Evolutionary conservation across 2,113 vertebrate species (phyloP).

Genomic region (Sphyrna mokarran): DNA sequence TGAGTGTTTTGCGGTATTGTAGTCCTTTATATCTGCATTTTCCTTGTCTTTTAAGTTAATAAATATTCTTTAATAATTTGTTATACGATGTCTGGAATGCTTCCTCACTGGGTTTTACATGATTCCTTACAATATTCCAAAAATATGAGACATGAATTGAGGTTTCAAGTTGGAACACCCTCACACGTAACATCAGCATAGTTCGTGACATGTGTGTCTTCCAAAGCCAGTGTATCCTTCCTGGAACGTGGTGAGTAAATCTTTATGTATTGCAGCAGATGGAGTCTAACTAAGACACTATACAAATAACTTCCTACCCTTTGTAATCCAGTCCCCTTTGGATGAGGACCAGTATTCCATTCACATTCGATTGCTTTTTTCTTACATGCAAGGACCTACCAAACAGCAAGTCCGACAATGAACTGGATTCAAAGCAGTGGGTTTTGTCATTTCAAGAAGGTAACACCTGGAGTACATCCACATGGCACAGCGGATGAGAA

Average conservation of each 20-base stretch:
- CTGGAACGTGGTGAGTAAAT: not conserved
- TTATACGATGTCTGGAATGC: too few relatives aligned
- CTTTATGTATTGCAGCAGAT: not conserved
- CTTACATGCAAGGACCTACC: not conserved
- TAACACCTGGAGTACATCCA: not conserved
- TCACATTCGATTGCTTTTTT: not conserved
- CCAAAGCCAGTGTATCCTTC: too few relatives aligned
- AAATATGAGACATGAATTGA: too few relatives aligned
- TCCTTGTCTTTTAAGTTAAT: too few relatives aligned
- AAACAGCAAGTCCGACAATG: not conserved
- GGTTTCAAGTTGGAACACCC: too few relatives aligned
- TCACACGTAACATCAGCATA: too few relatives aligned
- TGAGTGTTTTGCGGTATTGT: too few relatives aligned
- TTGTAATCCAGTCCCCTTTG: not conserved
- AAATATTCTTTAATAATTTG: too few relatives aligned
- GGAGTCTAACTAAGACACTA: not conserved
- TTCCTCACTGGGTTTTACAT: too few relatives aligned
- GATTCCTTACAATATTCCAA: too few relatives aligned
- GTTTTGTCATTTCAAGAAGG: not conserved
- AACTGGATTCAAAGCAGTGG: not conserved
- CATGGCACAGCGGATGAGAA: not conserved
- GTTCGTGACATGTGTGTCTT: too few relatives aligned
- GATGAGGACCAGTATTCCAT: not conserved
- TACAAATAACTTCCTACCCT: not conserved
- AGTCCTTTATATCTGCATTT: too few relatives aligned